Percentiles rank a stretch among this genome's conserved stretches.
These are phyloP conservation scores for Calonectris borealis DNA, from an alignment of 2,113 vertebrate genomes.

Conservation along the genomic window DNA sequence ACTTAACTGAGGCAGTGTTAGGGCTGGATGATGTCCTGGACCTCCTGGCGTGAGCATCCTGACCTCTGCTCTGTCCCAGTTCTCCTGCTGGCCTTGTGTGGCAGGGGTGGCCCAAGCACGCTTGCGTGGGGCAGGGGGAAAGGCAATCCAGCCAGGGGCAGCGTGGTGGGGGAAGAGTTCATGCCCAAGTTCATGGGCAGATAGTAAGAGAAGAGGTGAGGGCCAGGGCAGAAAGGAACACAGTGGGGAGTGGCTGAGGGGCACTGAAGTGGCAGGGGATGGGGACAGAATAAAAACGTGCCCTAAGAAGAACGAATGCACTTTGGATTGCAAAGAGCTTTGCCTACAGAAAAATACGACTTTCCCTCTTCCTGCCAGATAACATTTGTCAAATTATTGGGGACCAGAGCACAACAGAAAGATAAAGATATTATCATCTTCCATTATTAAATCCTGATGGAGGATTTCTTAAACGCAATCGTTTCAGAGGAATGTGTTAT, in stretches of 20 bases:
- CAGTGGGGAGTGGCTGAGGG: background rate
- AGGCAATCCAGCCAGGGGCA: background rate
- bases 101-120: accelerated
- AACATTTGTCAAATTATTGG: constrained; percentile 26
- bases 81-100: background rate
- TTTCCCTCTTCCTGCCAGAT: background rate
- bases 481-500: constrained; percentile 5
- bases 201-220: background rate
- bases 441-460: constrained; percentile 48
- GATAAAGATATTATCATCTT: constrained; percentile 43
- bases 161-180: background rate
- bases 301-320: background rate
- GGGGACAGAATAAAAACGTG: background rate
- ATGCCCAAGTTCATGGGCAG: background rate
- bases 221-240: background rate
- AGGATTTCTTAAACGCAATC: background rate
- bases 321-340: background rate
- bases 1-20: background rate
- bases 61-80: background rate
- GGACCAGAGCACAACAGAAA: background rate
- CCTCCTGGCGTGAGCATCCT: background rate
- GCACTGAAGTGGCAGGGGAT: background rate
- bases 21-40: background rate
- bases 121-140: background rate
- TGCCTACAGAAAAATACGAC: background rate